Evolutionary conservation across 2,888 invertebrate species (phyloP).

Genomic region (Euproctis similis): DNA sequence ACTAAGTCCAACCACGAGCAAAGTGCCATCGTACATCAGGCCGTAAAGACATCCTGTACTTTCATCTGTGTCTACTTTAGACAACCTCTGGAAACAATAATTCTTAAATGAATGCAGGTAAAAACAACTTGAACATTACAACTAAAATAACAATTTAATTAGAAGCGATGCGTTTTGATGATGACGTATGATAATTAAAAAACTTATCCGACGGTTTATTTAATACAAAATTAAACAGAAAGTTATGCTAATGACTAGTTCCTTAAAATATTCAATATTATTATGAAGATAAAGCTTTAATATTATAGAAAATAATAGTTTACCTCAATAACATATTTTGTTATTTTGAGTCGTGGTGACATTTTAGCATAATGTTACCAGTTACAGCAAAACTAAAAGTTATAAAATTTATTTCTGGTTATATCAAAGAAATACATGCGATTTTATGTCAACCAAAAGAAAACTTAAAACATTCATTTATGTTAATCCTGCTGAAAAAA

Average conservation of each 20-base stretch:
- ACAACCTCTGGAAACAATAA: constrained; percentile 76
- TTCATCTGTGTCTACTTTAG: constrained; percentile 75
- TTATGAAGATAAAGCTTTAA: background rate
- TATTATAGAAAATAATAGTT: constrained; percentile 32
- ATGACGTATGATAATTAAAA: constrained; percentile 47
- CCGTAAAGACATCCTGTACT: constrained; percentile 85
- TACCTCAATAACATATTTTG: constrained; percentile 82
- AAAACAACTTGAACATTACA: background rate
- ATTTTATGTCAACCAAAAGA: too few relatives aligned
- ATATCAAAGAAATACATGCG: too few relatives aligned
- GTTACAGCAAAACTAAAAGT: too few relatives aligned
- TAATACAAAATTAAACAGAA: too few relatives aligned
- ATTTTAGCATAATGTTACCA: constrained; percentile 56
- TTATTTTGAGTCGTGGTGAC: constrained; percentile 85
- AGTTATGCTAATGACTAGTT: too few relatives aligned
- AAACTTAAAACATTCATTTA: too few relatives aligned
- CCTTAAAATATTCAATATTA: too few relatives aligned
- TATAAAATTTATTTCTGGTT: too few relatives aligned
- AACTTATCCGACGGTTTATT: too few relatives aligned
- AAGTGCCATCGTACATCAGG: constrained; percentile 81
- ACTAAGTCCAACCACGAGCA: constrained; percentile 81
- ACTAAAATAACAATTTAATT: background rate
- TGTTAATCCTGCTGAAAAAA: too few relatives aligned
- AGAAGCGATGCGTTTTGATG: constrained; percentile 11
- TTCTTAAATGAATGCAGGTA: constrained; percentile 2